These are phyloP conservation scores for Meandrina meandrites DNA, from an alignment of 92 coral and sea anemone species.

Conservation along the genomic window DNA sequence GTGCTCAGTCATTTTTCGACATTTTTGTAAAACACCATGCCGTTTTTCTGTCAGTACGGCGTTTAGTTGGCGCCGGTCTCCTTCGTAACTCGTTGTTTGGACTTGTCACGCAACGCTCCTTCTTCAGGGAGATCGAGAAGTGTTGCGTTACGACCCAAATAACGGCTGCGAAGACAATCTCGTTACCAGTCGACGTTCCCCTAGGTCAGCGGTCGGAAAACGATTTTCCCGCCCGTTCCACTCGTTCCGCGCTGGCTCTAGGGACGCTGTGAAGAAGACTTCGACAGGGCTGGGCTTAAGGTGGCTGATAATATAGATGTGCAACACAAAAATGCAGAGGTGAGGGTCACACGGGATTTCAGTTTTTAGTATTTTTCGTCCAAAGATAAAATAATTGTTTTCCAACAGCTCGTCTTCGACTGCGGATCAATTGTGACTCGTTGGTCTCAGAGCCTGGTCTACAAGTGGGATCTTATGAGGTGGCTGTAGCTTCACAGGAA, in stretches of 20 bases:
- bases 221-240: no score
- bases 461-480: background rate
- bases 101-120: no score
- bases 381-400: background rate
- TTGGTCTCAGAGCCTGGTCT: background rate
- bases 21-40: background rate
- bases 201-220: no score
- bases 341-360: background rate
- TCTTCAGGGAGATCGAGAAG: no score
- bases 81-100: no score
- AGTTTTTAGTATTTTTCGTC: background rate
- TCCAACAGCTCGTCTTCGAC: background rate
- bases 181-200: no score
- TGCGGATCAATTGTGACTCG: conserved; percentile 6
- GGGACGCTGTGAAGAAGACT: no score
- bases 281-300: no score
- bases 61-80: no score
- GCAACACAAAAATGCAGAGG: background rate
- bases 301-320: background rate
- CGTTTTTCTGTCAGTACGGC: no score
- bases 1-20: background rate
- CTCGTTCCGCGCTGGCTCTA: no score
- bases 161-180: background rate
- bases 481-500: background rate
- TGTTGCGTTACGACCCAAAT: no score